phyloP scores from a whole-genome alignment of 1,140 invertebrate species.

The Sycophaga agraensis region DNA sequence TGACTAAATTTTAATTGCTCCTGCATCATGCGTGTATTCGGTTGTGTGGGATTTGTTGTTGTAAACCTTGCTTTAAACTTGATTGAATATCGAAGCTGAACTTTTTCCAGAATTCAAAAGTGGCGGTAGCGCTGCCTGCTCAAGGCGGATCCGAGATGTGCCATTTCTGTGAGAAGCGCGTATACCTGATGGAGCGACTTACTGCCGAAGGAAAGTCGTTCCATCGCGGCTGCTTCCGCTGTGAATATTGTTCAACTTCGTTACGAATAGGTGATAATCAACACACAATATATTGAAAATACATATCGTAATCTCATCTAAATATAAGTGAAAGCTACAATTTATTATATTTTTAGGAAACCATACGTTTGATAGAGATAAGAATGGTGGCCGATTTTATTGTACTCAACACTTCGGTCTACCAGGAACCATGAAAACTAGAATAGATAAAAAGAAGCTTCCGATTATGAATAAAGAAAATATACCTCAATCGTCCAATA shows the following conservation, averaged over 20 bases:
- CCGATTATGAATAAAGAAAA: slow-evolving; percentile 55
- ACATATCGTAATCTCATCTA: not conserved
- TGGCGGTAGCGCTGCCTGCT: slow-evolving; percentile 62
- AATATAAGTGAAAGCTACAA: too few relatives aligned
- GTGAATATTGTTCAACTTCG: slow-evolving; percentile 72
- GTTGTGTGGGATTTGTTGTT: slow-evolving; percentile 8
- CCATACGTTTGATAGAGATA: slow-evolving; percentile 76
- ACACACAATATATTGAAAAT: too few relatives aligned
- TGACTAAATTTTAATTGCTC: too few relatives aligned
- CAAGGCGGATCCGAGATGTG: slow-evolving; percentile 76
- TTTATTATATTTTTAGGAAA: slow-evolving; percentile 54
- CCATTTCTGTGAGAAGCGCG: slow-evolving; percentile 83
- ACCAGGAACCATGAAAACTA: slow-evolving; percentile 57
- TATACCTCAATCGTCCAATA: slow-evolving; percentile 44
- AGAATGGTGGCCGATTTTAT: slow-evolving; percentile 74
- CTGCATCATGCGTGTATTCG: not conserved
- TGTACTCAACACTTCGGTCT: slow-evolving; percentile 79
- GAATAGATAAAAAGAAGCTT: slow-evolving; percentile 48
- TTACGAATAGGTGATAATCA: slow-evolving; percentile 65
- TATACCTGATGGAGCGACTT: slow-evolving; percentile 86
- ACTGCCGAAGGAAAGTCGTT: slow-evolving; percentile 85
- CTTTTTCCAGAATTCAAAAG: slow-evolving; percentile 60
- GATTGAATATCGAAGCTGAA: not conserved
- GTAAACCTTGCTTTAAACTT: not conserved
- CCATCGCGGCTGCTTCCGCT: slow-evolving; percentile 81